Base-by-base conservation (phyloP, 2,888 invertebrate species). In the Drosophila rellima region DNA sequence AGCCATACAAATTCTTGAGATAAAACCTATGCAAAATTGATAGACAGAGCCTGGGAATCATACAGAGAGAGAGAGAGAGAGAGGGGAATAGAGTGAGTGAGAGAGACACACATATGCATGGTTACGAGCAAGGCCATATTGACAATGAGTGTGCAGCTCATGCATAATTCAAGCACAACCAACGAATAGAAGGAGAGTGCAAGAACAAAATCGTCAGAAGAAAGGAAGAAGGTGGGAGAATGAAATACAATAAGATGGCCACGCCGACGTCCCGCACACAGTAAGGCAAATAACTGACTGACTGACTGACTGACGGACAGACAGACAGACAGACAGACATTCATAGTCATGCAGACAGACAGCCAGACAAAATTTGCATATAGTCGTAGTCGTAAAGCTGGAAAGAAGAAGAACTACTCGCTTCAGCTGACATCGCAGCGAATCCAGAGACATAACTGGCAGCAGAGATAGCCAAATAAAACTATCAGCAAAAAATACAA, bases 1-100 rank as follows among this genome's bases (percentile, higher is more conserved):
- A 80, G 78, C 63, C 78, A 68, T 75, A 55, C 78, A 78, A 82
- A 80, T 82, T 83, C 75, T 83, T 69, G 64, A 82, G 78, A 73
- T 83, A 75, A 69, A 75, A 63, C 72, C 66, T 70, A 83, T 82
- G 86, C 75, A 80, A 83, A 86, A 82, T 83, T 82, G 75, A 86
- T 86, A 75, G 73, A 86, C 82, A 80, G 74, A 68, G 68, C 59
- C 66, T 50, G 74, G 26, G 61, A 51, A 45, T 15, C 56, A 45
- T 18, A 35, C 31, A 47, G 11, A 47, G 17, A n/a, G 17, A 29
- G 18, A 20, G 11, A 20, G 11, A 20, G 15, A 0, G 7, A 29
- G 6, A 54, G n/a, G 20, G 17, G 11, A 23, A 7, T 8, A 5
- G 20, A 2, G 18, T 8, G 2, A 37, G 15, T 17, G 39, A 11